Evolutionary conservation across 2,888 invertebrate species (phyloP).

Genomic region (Hermaeophaga mercurialis): DNA sequence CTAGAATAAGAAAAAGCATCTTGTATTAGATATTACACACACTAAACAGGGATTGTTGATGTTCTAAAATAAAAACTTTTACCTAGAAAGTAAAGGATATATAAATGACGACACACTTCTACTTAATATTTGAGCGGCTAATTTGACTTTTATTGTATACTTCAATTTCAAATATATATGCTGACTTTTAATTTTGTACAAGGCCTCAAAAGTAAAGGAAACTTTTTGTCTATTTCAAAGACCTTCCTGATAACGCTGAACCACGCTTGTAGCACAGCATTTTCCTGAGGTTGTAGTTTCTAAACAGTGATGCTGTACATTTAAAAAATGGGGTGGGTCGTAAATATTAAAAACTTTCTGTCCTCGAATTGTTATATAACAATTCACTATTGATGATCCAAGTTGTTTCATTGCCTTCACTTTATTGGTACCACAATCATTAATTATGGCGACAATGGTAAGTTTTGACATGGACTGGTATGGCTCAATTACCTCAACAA

Average conservation of each 20-base stretch:
- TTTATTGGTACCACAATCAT: constrained; percentile 23
- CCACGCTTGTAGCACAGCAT: constrained; percentile 1
- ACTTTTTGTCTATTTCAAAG: constrained; percentile 23
- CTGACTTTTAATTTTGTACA: constrained; percentile 30
- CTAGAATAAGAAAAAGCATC: constrained; percentile 4
- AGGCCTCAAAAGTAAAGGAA: constrained; percentile 26
- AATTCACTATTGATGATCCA: constrained; percentile 13
- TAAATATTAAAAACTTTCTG: constrained; percentile 25
- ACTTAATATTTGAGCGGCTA: constrained; percentile 35
- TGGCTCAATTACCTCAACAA: neutral
- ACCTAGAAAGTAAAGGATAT: constrained; percentile 23
- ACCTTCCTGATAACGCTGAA: constrained; percentile 23
- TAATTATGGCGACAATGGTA: constrained; percentile 8
- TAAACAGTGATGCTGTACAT: constrained; percentile 17
- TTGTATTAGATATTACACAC: constrained; percentile 16
- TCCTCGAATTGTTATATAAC: constrained; percentile 18
- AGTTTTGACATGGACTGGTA: neutral
- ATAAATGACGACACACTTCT: constrained; percentile 27
- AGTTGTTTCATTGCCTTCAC: constrained; percentile 18
- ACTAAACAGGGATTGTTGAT: neutral
- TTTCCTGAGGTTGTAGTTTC: constrained; percentile 14
- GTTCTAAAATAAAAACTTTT: constrained; percentile 16
- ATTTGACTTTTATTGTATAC: constrained; percentile 39
- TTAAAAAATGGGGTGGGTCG: constrained; percentile 28
- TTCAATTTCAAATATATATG: constrained; percentile 35